Base-by-base conservation (phyloP, 2,113 vertebrate genomes). In the Pogona vitticeps region DNA sequence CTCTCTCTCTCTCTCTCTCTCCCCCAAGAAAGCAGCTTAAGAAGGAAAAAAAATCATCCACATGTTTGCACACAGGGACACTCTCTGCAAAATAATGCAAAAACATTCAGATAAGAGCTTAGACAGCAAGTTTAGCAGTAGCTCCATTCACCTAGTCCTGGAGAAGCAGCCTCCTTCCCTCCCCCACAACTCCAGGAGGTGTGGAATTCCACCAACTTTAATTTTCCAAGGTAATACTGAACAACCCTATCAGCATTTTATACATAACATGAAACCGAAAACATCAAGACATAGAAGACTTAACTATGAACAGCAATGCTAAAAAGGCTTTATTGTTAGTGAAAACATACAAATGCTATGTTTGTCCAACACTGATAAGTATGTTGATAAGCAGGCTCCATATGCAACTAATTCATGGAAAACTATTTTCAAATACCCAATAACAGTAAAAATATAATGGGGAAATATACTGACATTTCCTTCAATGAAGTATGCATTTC, bases 341-440 rank as follows among this genome's bases (percentile, higher is more conserved):
- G 80, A 20, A 67, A 89, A 46, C 42, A 80, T 78, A 76, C 84
- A 36, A 36, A 68, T 58, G 71, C 52, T 33, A 33, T 52, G 86
- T 40, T 63, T 80, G 23, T 21, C 59, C 21, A 87, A 18, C 23
- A 80, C 20, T 7, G 38, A 84, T n/a, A 76, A 58, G 2, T 9
- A 89, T 40, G 63, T 17, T 59, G 46, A 79, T 38, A 75, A 40
- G 40, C 46, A 40, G 1, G 80, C 28, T 58, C 33, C 23, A 61
- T 88, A 6, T 56, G 42, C 80, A 15, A 83, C 33, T 83, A 73
- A 81, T 28, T 58, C 8, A 83, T 71, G 42, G 7, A 90, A 83
- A 31, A 21, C 59, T 86, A 46, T 20, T 89, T 94, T 73, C 88
- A 92, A 92, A 85, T 91, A 92, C 21, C 42, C 75, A 92, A 76